Percentiles rank a stretch among this genome's conserved stretches.
These are phyloP conservation scores for Orestias chungarensis DNA, from an alignment of 2,797 vertebrate genomes.

Conservation along the genomic window DNA sequence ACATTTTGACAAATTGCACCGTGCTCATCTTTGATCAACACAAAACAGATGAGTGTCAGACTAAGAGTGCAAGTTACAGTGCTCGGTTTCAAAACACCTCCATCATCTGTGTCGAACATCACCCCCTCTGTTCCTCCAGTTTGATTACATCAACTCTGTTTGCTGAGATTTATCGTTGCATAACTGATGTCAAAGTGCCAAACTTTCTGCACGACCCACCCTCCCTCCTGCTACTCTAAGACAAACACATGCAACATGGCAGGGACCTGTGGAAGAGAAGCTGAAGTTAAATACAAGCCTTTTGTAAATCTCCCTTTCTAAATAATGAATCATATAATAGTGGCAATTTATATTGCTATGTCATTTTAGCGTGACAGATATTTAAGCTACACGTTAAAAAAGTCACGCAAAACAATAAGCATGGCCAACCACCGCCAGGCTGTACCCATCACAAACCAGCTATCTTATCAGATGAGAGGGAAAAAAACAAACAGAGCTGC, in stretches of 20 bases:
- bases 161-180: slow-evolving; percentile 32
- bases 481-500: background rate
- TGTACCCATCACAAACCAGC: background rate
- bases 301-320: background rate
- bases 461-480: background rate
- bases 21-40: slow-evolving; percentile 15
- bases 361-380: background rate
- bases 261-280: slow-evolving; percentile 3
- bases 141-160: slow-evolving; percentile 25
- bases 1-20: slow-evolving; percentile 18
- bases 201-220: slow-evolving; percentile 17
- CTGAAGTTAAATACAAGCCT: slow-evolving; percentile 5
- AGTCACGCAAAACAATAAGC: background rate
- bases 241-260: background rate
- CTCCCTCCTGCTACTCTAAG: background rate
- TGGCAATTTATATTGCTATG: background rate
- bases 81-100: slow-evolving; percentile 7
- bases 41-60: slow-evolving; percentile 18
- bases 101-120: slow-evolving; percentile 19
- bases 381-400: background rate
- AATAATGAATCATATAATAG: background rate
- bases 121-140: slow-evolving; percentile 19
- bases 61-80: background rate
- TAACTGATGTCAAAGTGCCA: slow-evolving; percentile 30
- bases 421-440: background rate